Base-by-base conservation (phyloP, 2,888 invertebrate genomes). In the Corbicula japonica region DNA sequence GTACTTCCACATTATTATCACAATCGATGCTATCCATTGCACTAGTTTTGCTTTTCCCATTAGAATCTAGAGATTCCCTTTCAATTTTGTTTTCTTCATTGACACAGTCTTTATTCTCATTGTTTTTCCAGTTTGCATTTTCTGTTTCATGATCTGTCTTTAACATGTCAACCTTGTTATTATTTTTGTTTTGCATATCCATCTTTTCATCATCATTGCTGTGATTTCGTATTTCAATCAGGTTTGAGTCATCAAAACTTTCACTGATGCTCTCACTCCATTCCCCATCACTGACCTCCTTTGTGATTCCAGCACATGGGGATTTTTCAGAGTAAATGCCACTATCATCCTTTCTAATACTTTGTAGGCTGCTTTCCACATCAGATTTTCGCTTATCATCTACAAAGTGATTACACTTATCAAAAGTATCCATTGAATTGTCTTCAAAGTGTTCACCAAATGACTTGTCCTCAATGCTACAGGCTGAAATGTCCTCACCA, bases 331-430 rank as follows among this genome's bases (percentile, higher is more conserved):
- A 85, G 63, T 89, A 90, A 48, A 92, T 90, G 12, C 92, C 92
- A 79, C 92, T 92, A 76, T 92, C 92, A 73, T 92, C 91, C 68
- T 92, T 91, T 69, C 87, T 89, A 80, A 91, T 75, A 15, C 65
- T 56, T n/a, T 79, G 12, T 54, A 30, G 23, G 12, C 18, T 54
- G n/a, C n/a, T n/a, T n/a, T n/a, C n/a, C n/a, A n/a, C n/a, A n/a
- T n/a, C n/a, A n/a, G n/a, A n/a, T n/a, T n/a, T n/a, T n/a, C n/a
- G n/a, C n/a, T n/a, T n/a, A n/a, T n/a, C n/a, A n/a, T n/a, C n/a
- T n/a, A n/a, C 26, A 21, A 41, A 26, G 30, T 66, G 66, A 41
- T 52, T 54, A 21, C 15, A 41, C 0, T 26, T 18, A 38, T 66
- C 66, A 26, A n/a, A n/a, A 5, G 18, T 35, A 35, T 65, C 65